Base-by-base conservation (phyloP, 2,797 vertebrate species). In the Ctenosaura bakeri region DNA sequence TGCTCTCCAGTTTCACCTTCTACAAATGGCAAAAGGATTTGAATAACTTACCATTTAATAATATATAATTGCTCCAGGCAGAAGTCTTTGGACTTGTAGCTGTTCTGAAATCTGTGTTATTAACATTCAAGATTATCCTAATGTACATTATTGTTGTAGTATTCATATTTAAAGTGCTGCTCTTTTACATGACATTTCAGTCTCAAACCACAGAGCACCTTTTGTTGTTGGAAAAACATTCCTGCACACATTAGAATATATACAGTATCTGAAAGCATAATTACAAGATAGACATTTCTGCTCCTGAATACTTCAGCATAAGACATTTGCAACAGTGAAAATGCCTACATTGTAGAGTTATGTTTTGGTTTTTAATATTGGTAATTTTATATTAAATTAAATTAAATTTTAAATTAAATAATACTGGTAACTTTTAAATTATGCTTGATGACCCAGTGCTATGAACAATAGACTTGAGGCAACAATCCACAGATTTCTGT, bases 71-170 rank as follows among this genome's bases (percentile, higher is more conserved):
- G 46, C 79, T 32, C 32, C 66, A 87, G 32, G 80, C 79, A 90
- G 10, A 16, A 87, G 50, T 71, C 79, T 13, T n/a, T 80, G 16
- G 59, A 29, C 29, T 66, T 80, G 50, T 87, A 77, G 64, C 38
- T 20, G 54, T 89, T 10, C 35, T 85, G 9, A 0, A 84, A 69
- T n/a, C 38, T 1, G 0, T 2, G 0, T 71, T 9, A 89, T 10
- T 77, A 71, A 42, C 1, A 14, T 20, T 64, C 2, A 6, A 78
- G 1, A 52, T 86, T 12, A 26, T 79, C 1, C 50, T 78, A 38
- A 8, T 7, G 0, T 32, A 52, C 8, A 14, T n/a, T 32, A 71
- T 59, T 42, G 6, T 78, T 54, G 62, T 1, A 38, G 14, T 1
- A 54, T 1, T 46, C 1, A 3, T 0, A 0, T 54, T 54, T 35